Base-by-base conservation (phyloP, 1,140 invertebrate genomes). In the Cydia strobilella region DNA sequence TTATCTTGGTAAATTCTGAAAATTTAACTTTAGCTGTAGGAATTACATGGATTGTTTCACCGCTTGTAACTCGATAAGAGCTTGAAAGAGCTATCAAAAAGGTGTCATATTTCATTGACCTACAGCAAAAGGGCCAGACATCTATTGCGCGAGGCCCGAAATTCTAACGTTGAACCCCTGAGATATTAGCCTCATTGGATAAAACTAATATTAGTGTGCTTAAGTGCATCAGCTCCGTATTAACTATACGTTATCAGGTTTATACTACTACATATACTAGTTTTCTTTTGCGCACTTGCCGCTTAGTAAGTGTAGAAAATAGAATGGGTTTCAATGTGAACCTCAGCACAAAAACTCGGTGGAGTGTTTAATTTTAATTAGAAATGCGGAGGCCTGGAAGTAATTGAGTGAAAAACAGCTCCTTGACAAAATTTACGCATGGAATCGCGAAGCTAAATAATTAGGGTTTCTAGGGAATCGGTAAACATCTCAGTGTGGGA, bases 291-390 rank as follows among this genome's bases (percentile, higher is more conserved):
- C 39, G 18, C 13, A n/a, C 2, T 18, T 13, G 6, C 1, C 3
- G 6, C 6, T 54, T 59, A 9, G 54, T 1, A 12, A 59, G 18
- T 20, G 7, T 10, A 59, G 15, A 51, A 18, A 51, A 18, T 51
- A 59, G 0, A 7, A 6, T 6, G 15, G 15, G 18, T 59, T 35
- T 69, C 0, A 42, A 69, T 69, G 65, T 35, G 35, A 69, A 72
- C 75, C 71, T 71, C 63, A 15, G 23, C 62, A 63, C 25, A 62
- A 75, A 72, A 75, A 76, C 74, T 62, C 73, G 48, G 51, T 79
- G 74, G 72, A 77, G 78, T 73, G 63, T 76, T 76, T 75, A 69
- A 73, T 75, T 79, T 76, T 74, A 76, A 74, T 76, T 76, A 65
- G 62, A 51, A 66, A 31, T 35, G 27, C 65, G 65, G 10, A 27